Conservation (phyloP, 2,113 vertebrate genomes). For the Pseudorectes ferrugineus region DNA sequence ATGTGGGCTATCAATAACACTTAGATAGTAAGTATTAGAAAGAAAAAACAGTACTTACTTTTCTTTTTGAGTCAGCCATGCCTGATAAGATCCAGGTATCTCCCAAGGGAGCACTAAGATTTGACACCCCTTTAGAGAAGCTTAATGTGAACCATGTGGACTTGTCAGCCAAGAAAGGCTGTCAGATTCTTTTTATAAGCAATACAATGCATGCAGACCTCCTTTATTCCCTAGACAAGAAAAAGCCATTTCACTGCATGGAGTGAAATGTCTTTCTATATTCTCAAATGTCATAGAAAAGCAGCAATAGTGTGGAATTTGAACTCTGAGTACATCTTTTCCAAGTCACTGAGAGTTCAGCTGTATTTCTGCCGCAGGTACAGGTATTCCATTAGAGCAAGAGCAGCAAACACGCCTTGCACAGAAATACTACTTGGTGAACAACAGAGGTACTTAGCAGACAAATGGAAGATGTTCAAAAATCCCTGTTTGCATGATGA, state of each 20-base stretch:
- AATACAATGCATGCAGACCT: neutral
- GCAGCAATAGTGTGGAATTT: neutral
- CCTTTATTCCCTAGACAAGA: neutral
- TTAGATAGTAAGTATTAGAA: conserved; percentile 12
- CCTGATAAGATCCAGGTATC: conserved; percentile 23
- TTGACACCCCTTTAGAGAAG: conserved; percentile 20
- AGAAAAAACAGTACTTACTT: conserved; percentile 41
- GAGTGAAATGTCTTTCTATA: neutral
- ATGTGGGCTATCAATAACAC: conserved; percentile 32
- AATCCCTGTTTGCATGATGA: neutral
- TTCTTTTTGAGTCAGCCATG: conserved; percentile 16
- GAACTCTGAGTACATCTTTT: conserved; percentile 4
- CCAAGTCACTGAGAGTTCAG: conserved; percentile 13
- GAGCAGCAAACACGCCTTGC: neutral
- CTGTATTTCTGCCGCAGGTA: neutral
- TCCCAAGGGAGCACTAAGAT: conserved; percentile 39
- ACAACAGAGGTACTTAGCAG: neutral
- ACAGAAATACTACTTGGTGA: neutral
- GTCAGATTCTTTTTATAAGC: neutral
- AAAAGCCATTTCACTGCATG: neutral
- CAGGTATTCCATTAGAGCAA: neutral
- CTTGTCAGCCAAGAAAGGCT: conserved; percentile 6
- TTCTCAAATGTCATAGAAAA: neutral
- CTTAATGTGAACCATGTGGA: neutral
- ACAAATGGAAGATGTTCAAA: neutral